Evolutionary conservation across 2,888 invertebrate genomes (phyloP).

Genomic region (Campoplex capitator): DNA sequence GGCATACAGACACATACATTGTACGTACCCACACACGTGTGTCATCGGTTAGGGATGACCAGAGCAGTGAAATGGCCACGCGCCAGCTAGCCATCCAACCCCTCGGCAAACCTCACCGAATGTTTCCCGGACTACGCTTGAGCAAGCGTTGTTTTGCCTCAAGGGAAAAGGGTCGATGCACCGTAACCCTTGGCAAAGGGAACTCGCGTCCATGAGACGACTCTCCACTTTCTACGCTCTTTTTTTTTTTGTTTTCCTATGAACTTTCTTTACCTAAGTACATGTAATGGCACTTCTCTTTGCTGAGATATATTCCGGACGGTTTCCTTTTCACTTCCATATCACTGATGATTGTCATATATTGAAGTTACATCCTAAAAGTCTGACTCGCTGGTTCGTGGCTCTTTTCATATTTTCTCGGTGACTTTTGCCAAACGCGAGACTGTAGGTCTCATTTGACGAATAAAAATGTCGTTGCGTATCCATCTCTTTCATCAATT

Average conservation of each 20-base stretch:
- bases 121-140: conserved; percentile 40
- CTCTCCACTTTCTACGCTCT: conserved; percentile 36
- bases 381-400: background rate
- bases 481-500: background rate
- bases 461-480: background rate
- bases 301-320: conserved; percentile 38
- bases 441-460: background rate
- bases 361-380: conserved; percentile 7
- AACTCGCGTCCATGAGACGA: conserved; percentile 18
- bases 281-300: conserved; percentile 11
- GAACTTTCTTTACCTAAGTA: conserved; percentile 28
- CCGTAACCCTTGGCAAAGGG: conserved; percentile 58
- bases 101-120: conserved; percentile 39
- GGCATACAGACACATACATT: background rate
- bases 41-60: conserved; percentile 50
- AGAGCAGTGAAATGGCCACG: conserved; percentile 61
- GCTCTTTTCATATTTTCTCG: background rate
- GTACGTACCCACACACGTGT: background rate
- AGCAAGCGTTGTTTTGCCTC: conserved; percentile 53
- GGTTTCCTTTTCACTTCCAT: conserved; percentile 1
- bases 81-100: conserved; percentile 53
- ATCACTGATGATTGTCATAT: background rate
- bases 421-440: background rate
- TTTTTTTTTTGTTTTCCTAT: conserved; percentile 1
- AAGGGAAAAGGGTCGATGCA: conserved; percentile 66